Evolutionary conservation across 2,797 vertebrate species (phyloP).

Genomic region (Sarcoramphus papa): DNA sequence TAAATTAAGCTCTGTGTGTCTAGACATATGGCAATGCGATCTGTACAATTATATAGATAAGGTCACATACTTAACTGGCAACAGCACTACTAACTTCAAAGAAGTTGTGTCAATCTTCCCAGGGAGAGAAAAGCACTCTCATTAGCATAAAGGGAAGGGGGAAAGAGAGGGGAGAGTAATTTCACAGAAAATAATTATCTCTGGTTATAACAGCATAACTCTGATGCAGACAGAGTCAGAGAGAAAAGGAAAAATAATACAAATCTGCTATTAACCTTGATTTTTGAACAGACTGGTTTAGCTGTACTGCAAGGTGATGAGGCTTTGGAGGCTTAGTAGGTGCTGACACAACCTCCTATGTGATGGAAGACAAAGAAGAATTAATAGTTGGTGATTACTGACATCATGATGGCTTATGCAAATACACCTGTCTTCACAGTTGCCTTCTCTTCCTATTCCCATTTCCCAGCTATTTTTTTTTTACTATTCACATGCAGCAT

Average conservation of each 20-base stretch:
- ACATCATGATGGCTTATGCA: not conserved
- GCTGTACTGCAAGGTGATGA: not conserved
- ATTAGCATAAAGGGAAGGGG: constrained; percentile 6
- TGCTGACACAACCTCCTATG: not conserved
- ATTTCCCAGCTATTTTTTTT: not conserved
- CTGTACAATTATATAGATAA: constrained; percentile 56
- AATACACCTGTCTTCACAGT: not conserved
- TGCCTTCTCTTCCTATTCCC: not conserved
- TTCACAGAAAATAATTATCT: constrained; percentile 30
- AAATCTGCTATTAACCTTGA: not conserved
- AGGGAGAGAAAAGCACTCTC: not conserved
- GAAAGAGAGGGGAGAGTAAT: not conserved
- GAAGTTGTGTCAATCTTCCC: constrained; percentile 41
- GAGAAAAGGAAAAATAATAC: not conserved
- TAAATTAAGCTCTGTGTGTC: constrained; percentile 50
- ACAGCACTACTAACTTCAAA: constrained; percentile 43
- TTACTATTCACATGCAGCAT: not conserved
- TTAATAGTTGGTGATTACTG: not conserved
- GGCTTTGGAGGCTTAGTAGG: not conserved
- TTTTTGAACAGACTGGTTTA: not conserved
- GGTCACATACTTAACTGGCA: constrained; percentile 53
- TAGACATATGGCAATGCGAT: constrained; percentile 56
- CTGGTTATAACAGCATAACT: not conserved
- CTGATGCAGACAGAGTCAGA: not conserved
- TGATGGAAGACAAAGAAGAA: not conserved